Evolutionary conservation across 2,888 invertebrate genomes (phyloP), one percentile per base, ranked within the genome.

Genomic region (Netelia inedita): DNA sequence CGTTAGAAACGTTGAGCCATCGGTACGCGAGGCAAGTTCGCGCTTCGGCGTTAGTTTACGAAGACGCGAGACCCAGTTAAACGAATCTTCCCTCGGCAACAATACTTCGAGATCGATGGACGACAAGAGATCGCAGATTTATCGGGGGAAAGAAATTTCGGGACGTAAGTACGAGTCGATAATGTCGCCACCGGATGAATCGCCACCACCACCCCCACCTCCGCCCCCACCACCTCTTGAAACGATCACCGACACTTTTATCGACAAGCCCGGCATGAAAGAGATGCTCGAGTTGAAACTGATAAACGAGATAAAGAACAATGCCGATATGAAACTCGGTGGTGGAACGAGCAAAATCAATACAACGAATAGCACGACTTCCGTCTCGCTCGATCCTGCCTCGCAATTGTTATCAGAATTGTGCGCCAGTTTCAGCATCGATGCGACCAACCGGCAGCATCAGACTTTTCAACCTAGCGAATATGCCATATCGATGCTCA

Each of bases 231-330:
- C 93, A 68, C 94, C 94, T 72, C 94, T 79, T 9, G 85, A 93
- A 93, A 86, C 86, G 75, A 79, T 71, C 83, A 89, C 53, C 53
- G 91, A 92, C 79, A 89, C 91, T n/a, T 91, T 92, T 63, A 95
- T 94, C 84, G 91, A 92, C 0, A 94, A 94, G 83, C 94, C 95
- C 6, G 95, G 96, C 43, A 96, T 97, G 95, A 98, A 98, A 90
- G 98, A 98, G 92, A 97, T 97, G 96, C 94, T 97, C 69, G 97
- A 97, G 91, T 94, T 97, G 69, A 97, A 97, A 92, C 94, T 97
- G 35, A 97, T 97, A 66, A 97, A 97, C 5, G 98, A 98, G 93
- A 97, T 98, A 81, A 97, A 97, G 92, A 97, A 97, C 91, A 95
- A 96, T 76, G 96, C 96, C 11, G 96, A 96, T 89, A 95, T 95